Evolutionary conservation across 2,888 invertebrate species (phyloP).

Genomic region (Lepidocyrtinus sp.): DNA sequence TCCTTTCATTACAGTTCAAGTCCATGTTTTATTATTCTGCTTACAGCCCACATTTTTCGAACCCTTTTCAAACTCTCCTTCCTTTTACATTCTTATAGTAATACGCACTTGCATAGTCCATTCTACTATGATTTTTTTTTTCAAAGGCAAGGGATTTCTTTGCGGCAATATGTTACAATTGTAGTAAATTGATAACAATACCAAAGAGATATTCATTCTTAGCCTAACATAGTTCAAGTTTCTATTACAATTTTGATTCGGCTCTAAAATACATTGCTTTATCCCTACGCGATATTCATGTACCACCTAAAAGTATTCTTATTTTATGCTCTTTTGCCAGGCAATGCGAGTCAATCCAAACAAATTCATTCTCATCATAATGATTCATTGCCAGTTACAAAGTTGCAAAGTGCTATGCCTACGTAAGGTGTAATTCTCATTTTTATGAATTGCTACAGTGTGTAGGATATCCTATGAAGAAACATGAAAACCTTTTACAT

Average conservation of each 20-base stretch:
- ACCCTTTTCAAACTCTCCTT: constrained; percentile 10
- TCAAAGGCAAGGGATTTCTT: not conserved
- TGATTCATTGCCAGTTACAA: constrained; percentile 7
- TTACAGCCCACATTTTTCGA: not conserved
- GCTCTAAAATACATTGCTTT: not conserved
- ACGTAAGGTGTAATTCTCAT: not conserved
- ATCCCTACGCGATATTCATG: not conserved
- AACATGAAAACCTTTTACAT: not conserved
- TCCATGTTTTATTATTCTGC: not conserved
- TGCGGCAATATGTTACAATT: not conserved
- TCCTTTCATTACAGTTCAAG: not conserved
- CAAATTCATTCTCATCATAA: not conserved
- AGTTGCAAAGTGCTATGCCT: not conserved
- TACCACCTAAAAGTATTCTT: not conserved
- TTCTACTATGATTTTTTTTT: not conserved
- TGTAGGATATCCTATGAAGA: not conserved
- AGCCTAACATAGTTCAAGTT: not conserved
- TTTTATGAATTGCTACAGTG: not conserved
- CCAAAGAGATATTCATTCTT: too few species aligned
- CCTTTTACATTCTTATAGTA: not conserved
- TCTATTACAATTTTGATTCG: not conserved
- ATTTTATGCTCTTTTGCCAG: not conserved
- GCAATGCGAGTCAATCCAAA: not conserved
- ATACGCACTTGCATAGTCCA: not conserved
- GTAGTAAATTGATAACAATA: too few species aligned